phyloP scores from a whole-genome alignment of 1,140 invertebrate genomes.

The Melanaphis sacchari region DNA sequence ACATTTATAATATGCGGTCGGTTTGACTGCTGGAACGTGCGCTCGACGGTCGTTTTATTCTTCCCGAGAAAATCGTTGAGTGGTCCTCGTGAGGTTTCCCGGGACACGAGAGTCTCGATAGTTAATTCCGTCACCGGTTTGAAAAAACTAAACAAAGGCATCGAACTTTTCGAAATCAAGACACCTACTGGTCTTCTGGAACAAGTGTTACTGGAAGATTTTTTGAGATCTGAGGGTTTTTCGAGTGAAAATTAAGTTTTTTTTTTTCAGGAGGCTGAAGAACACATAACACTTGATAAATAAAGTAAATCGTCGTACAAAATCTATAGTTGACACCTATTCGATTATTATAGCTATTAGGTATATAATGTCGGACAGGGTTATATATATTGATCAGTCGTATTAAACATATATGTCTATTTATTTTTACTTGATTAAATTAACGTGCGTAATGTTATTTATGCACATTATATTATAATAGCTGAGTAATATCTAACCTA shows the following conservation, averaged over 20 bases:
- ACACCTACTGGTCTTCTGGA: not conserved
- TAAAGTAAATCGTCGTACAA: too few relatives aligned
- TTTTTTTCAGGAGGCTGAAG: too few relatives aligned
- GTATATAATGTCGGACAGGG: not conserved
- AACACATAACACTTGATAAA: too few relatives aligned
- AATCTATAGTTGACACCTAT: not conserved
- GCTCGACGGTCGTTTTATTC: not conserved
- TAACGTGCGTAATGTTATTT: not conserved
- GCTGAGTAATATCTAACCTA: not conserved
- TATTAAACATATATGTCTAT: not conserved
- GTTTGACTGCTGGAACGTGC: too few relatives aligned
- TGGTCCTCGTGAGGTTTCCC: not conserved
- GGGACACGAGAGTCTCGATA: too few relatives aligned
- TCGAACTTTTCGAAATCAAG: not conserved
- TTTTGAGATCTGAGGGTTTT: too few relatives aligned
- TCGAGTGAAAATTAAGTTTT: too few relatives aligned
- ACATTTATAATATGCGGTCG: not conserved
- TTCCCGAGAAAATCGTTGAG: not conserved
- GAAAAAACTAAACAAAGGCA: too few relatives aligned
- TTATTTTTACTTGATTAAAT: not conserved
- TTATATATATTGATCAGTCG: not conserved
- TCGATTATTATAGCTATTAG: not conserved
- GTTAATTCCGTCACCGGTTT: too few relatives aligned
- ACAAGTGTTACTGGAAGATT: too few relatives aligned
- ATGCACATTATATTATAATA: too few relatives aligned